These are phyloP conservation scores for Oxystoma pomonae DNA, from an alignment of 2,888 invertebrate species.

Conservation along the genomic window DNA sequence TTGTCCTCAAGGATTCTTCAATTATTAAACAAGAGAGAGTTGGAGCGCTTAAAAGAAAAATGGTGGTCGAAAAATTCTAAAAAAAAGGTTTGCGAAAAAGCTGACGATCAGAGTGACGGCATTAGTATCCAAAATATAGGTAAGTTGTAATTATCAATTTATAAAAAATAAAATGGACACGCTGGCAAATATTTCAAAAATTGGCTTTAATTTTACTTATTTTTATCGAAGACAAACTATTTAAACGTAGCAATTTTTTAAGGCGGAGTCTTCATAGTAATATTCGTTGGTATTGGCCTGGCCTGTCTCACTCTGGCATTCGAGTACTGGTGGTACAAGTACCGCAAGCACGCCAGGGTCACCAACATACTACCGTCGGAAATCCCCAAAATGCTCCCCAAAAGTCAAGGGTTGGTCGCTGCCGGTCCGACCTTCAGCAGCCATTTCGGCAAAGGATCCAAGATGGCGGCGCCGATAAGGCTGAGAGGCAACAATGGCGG, in stretches of 20 bases:
- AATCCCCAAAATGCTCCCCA: neutral
- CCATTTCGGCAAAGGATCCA: slow-evolving; percentile 6
- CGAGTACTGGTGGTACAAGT: slow-evolving; percentile 86
- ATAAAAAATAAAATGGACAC: no score
- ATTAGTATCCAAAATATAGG: slow-evolving; percentile 96
- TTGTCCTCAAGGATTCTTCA: slow-evolving; percentile 72
- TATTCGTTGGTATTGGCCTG: slow-evolving; percentile 90
- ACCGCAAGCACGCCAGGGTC: slow-evolving; percentile 43
- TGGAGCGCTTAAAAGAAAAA: slow-evolving; percentile 90
- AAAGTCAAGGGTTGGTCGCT: neutral
- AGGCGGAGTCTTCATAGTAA: slow-evolving; percentile 93
- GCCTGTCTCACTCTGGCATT: slow-evolving; percentile 87
- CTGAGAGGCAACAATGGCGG: neutral
- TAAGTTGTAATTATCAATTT: no score
- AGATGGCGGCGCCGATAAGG: neutral
- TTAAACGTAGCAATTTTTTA: neutral
- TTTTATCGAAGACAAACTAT: neutral
- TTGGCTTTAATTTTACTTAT: neutral
- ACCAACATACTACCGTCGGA: slow-evolving; percentile 52
- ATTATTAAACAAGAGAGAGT: slow-evolving; percentile 84
- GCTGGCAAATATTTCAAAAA: neutral
- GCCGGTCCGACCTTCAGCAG: neutral
- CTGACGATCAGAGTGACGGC: slow-evolving; percentile 92
- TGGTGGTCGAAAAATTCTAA: slow-evolving; percentile 94
- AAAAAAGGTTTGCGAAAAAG: slow-evolving; percentile 70